Evolutionary conservation across 2,888 invertebrate genomes (phyloP), one percentile per base, ranked within the genome.

Genomic region (Ophion ellenae): DNA sequence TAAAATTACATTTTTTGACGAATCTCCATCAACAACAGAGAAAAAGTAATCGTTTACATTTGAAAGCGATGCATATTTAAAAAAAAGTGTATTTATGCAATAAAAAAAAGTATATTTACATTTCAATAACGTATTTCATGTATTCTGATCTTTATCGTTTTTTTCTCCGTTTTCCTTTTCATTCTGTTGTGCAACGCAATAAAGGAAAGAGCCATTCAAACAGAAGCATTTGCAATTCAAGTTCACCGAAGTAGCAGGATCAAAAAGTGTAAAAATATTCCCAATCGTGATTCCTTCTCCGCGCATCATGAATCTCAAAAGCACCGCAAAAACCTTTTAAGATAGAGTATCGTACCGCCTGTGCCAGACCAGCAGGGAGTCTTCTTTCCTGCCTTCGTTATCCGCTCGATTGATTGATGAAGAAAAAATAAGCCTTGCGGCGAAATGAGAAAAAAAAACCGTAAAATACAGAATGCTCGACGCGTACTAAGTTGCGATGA

Each of bases 241-340:
- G 45, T 67, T 67, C 45, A 11, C 40, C 45, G n/a, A 40, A 17
- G 11, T 63, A 79, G 63, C 45, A 5, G 36, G 63, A 79, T 71
- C 66, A 80, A 80, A 66, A 40, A 73, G 24, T 24, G 80, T 40
- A 73, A 66, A 80, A 53, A 66, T 73, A 73, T 61, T 80, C 66
- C 73, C 66, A 40, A 40, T 57, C 45, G 59, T n/a, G 73, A 57
- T 80, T 80, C 66, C 24, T 69, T 69, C 40, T 28, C 28, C 59
- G 67, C 20, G 11, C 36, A 64, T 59, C 53, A 47, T 66, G 40
- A 74, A 57, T 74, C 59, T 64, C 73, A 74, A 71, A 67, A 67
- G 73, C 59, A 74, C 67, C 28, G 74, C 66, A 36, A 67, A 81
- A 74, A 47, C 79, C 70, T 79, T 79, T 79, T 70, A 79, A 79